Conservation (phyloP, 2,113 vertebrate genomes). For the Coryphaenoides rupestris region DNA sequence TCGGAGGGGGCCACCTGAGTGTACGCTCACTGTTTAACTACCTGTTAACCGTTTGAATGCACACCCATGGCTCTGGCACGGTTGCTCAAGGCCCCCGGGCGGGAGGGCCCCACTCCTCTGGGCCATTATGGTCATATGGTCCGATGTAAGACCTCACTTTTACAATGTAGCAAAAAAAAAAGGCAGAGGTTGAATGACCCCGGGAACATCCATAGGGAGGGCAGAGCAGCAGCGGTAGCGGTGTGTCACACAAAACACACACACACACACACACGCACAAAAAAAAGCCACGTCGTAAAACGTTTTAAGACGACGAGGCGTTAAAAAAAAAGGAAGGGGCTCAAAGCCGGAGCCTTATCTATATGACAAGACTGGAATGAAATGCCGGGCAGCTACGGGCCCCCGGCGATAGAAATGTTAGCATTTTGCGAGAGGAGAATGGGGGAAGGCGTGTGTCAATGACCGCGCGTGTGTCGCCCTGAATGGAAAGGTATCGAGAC, state of each 20-base stretch:
- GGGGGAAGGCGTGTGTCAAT: conserved; percentile 43
- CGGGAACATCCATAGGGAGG: conserved; percentile 31
- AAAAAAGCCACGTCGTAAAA: conserved; percentile 40
- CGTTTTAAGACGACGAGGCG: conserved; percentile 49
- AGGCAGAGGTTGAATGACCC: conserved; percentile 55
- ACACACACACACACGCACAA: too few species aligned
- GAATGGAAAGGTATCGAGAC: conserved; percentile 17
- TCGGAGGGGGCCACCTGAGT: too few species aligned
- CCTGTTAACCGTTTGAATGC: conserved; percentile 31
- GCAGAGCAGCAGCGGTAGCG: conserved; percentile 24
- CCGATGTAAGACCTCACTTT: conserved; percentile 27
- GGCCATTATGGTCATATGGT: too few species aligned
- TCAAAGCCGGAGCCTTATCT: conserved; percentile 49
- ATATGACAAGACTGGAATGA: conserved; percentile 40
- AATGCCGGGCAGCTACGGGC: conserved; percentile 13
- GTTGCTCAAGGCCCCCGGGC: conserved; percentile 9
- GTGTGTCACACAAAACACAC: too few species aligned
- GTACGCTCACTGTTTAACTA: background rate
- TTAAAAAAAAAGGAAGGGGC: conserved; percentile 46
- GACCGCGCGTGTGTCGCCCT: conserved; percentile 16
- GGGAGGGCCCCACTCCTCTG: background rate
- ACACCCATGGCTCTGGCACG: conserved; percentile 20
- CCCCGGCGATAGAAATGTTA: conserved; percentile 27
- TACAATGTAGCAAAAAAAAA: conserved; percentile 29
- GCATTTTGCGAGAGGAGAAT: conserved; percentile 7